Evolutionary conservation across 2,888 invertebrate genomes (phyloP), one percentile per base, ranked within the genome.

Genomic region (Heliconius cydno): DNA sequence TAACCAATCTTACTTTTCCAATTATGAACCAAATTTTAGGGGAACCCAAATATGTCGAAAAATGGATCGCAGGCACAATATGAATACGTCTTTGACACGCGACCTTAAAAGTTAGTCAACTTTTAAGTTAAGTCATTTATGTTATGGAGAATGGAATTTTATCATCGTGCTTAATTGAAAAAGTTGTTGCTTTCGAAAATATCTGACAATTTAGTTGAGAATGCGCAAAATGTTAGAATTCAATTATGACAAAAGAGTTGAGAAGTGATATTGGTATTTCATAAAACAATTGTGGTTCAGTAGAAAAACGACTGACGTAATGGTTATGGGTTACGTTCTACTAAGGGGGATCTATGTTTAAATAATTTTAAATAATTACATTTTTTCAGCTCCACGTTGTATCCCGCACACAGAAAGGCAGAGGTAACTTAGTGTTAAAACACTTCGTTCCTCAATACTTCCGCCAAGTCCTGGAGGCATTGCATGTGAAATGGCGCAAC

Each of bases 121-220:
- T 79, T 78, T 78, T 72, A 78, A 81, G 76, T 78, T 78, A 79
- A 78, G 80, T 78, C 79, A 67, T 79, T 66, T 25, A 66, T 74
- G 68, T 78, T 70, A 70, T 74, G 66, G 19, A 41, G 87, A 68
- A 78, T 89, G 90, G 91, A 92, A 92, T 93, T 93, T 92, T 90
- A 92, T 92, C 91, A 90, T 85, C 87, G 87, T 86, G 87, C 63
- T 91, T 94, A 94, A 94, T 94, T 94, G 92, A 93, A 94, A 94
- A 94, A 94, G 87, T 94, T 94, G 90, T 84, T 25, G 83, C 85
- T 85, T 85, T 86, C 85, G 86, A 86, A 89, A 90, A 90, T 87
- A 88, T 88, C 84, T 88, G 84, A 89, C 90, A 89, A 91, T 90
- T 91, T 92, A 90, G 92, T 92, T 93, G 91, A 90, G 90, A 88